Base-by-base conservation (phyloP, 1,140 invertebrate species). In the Diachasma alloeum region DNA sequence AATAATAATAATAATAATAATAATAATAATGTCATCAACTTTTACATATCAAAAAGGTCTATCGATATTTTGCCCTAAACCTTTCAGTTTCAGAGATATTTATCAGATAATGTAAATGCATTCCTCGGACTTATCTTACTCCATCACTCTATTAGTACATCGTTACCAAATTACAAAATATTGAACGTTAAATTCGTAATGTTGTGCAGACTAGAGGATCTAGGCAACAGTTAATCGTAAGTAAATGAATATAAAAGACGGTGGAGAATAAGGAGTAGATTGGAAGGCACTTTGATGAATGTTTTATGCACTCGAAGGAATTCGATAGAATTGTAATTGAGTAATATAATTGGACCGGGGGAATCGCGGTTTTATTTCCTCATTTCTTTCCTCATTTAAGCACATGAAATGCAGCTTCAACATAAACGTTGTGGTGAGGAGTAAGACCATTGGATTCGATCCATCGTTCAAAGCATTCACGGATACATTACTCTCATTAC, bases 381-480 rank as follows among this genome's bases (percentile, higher is more conserved):
- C 67, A 71, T 36, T 74, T 26, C 36, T 74, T 76, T 53, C 22
- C 70, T 76, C 15, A 3, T 71, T 22, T 63, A 79, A 95, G 93
- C 90, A 91, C 72, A 90, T 86, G 3, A 94, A 95, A 86, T 93
- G 94, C 81, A 95, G 95, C 9, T 96, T 97, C 83, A 91, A 94
- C 63, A 90, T 97, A 70, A 92, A 93, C 44, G 84, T 97, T 11
- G 89, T 92, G 0, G 91, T 95, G 67, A 91, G 93, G 81, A 93
- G 93, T 22, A 92, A 92, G 15, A 88, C 90, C 0, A 93, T 97
- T 53, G 90, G 91, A 59, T 97, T 97, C 87, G 94, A 96, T 72
- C 96, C 96, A 0, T 91, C 93, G 0, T 96, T 97, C 80, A 92
- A 93, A 63, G 92, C 92, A 78, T 94, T 97, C 77, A 90, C 92